Conservation (phyloP, 2,797 vertebrate genomes). For the Neoniphon sammara region DNA sequence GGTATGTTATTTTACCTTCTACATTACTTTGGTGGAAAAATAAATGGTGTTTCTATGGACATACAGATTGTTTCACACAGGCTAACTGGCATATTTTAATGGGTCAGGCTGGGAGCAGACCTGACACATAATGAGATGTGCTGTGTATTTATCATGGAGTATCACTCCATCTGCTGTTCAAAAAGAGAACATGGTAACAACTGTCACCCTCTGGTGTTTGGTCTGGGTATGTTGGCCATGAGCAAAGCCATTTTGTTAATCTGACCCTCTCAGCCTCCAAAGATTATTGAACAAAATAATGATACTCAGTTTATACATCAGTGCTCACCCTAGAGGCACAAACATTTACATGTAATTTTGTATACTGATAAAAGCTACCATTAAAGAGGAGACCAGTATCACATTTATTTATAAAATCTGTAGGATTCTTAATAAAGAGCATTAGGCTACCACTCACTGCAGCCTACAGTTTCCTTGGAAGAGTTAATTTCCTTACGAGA, state of each 20-base stretch:
- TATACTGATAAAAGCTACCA: not conserved
- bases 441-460: not conserved
- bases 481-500: not conserved
- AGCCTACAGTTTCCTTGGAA: too few species aligned
- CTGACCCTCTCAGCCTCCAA: not conserved
- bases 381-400: not conserved
- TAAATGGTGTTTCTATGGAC: not conserved
- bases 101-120: not conserved
- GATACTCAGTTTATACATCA: not conserved
- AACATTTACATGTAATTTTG: too few species aligned
- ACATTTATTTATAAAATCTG: not conserved
- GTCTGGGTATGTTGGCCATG: not conserved
- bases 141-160: conserved; percentile 20
- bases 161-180: conserved; percentile 66
- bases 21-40: conserved; percentile 2
- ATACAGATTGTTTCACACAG: not conserved
- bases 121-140: not conserved
- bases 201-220: conserved; percentile 5
- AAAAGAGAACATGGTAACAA: not conserved
- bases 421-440: not conserved
- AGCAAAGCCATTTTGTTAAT: not conserved
- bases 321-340: not conserved
- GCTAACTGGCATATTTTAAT: not conserved
- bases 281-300: not conserved
- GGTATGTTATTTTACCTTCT: not conserved